Evolutionary conservation across 2,113 vertebrate genomes (phyloP).

Genomic region (Tamias sibiricus): DNA sequence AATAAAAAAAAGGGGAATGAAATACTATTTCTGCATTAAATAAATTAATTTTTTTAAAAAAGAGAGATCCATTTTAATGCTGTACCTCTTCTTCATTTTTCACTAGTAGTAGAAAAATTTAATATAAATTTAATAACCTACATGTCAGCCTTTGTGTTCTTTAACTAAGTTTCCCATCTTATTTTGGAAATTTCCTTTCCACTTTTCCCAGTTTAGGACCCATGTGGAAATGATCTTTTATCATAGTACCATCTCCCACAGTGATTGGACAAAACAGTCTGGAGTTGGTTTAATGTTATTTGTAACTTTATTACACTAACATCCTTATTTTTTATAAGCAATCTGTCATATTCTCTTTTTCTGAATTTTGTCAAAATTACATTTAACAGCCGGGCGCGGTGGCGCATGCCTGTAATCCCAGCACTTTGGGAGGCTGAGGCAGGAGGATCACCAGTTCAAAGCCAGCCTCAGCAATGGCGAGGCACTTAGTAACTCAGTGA

Average conservation of each 20-base stretch:
- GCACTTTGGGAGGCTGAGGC: too few relatives aligned
- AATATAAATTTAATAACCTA: not conserved
- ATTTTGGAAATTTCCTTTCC: slow-evolving; percentile 24
- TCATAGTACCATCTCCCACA: not conserved
- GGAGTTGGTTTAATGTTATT: slow-evolving; percentile 19
- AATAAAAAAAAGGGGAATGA: not conserved
- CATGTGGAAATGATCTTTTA: slow-evolving; percentile 12
- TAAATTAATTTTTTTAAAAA: too few relatives aligned
- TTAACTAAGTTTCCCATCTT: not conserved
- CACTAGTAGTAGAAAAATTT: slow-evolving; percentile 1
- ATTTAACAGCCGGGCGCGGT: too few relatives aligned
- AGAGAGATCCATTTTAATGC: not conserved
- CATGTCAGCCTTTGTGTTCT: not conserved
- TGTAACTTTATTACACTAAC: not conserved
- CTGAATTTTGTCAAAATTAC: slow-evolving; percentile 6
- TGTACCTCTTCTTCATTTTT: not conserved
- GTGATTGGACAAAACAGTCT: slow-evolving; percentile 1
- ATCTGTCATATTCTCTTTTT: not conserved
- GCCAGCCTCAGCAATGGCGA: too few relatives aligned
- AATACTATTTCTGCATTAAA: not conserved
- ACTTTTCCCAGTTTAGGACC: not conserved
- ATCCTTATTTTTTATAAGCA: not conserved
- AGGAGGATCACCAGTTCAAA: too few relatives aligned
- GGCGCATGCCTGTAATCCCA: too few relatives aligned
- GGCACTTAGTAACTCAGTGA: too few relatives aligned